phyloP scores from a whole-genome alignment of 2,113 vertebrate genomes.

The Pithys albifrons region DNA sequence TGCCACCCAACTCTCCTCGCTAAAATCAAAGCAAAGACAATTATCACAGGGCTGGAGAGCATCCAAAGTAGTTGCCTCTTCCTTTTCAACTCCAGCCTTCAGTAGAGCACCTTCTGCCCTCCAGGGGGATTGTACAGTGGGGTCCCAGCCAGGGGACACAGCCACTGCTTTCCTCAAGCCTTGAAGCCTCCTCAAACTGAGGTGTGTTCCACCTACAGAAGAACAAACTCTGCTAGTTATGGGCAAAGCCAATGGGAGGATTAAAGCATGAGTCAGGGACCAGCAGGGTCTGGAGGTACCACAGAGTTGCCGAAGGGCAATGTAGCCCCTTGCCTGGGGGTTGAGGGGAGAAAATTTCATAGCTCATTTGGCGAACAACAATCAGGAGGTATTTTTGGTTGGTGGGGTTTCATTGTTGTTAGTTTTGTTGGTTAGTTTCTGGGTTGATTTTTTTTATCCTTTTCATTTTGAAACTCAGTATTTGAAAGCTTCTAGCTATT shows the following conservation, averaged over 20 bases:
- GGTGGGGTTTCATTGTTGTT: background rate
- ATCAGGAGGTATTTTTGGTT: background rate
- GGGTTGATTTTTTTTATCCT: background rate
- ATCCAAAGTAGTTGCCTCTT: background rate
- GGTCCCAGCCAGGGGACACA: background rate
- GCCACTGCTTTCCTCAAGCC: background rate
- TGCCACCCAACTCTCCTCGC: background rate
- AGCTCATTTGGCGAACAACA: background rate
- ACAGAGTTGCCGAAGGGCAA: accelerated
- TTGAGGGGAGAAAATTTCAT: background rate
- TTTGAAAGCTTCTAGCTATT: constrained; percentile 13
- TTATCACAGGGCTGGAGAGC: background rate
- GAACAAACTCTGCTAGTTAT: background rate
- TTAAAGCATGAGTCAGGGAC: background rate
- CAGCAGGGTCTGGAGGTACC: background rate
- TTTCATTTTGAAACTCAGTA: background rate
- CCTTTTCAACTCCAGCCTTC: background rate
- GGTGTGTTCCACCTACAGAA: background rate
- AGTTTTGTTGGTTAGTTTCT: background rate
- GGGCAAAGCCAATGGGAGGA: accelerated
- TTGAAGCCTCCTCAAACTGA: accelerated
- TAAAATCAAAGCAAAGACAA: background rate
- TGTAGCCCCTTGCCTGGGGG: background rate
- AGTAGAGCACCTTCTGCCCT: background rate
- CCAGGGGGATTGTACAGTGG: accelerated